phyloP scores from a whole-genome alignment of 2,888 invertebrate genomes.

The Marronus borbonicus region DNA sequence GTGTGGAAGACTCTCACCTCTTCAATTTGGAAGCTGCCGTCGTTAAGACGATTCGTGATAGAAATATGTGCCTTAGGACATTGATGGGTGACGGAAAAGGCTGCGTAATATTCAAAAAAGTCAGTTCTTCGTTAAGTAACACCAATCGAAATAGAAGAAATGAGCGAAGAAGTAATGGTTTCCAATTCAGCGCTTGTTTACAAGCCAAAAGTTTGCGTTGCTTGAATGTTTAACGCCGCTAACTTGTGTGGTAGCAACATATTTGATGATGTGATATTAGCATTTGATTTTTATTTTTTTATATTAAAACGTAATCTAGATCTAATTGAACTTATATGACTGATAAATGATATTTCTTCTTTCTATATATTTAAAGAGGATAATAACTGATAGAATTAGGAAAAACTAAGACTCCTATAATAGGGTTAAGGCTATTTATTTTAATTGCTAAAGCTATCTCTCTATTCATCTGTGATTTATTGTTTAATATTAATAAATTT shows the following conservation, averaged over 20 bases:
- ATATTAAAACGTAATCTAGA: not conserved
- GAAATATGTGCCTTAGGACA: slow-evolving; percentile 74
- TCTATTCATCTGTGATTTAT: not conserved
- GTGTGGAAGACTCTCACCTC: slow-evolving; percentile 83
- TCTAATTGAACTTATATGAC: no score
- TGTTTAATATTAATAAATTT: slow-evolving; percentile 4
- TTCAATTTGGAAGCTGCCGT: slow-evolving; percentile 83
- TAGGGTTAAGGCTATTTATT: not conserved
- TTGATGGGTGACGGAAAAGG: slow-evolving; percentile 71
- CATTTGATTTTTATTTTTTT: not conserved
- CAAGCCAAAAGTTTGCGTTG: slow-evolving; percentile 84
- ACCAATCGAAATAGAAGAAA: slow-evolving; percentile 52
- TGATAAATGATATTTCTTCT: not conserved
- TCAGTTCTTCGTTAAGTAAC: slow-evolving; percentile 52
- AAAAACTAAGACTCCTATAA: no score
- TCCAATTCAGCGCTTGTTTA: slow-evolving; percentile 81
- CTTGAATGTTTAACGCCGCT: slow-evolving; percentile 76
- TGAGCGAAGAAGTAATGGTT: slow-evolving; percentile 70
- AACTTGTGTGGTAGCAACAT: no score
- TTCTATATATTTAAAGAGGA: no score
- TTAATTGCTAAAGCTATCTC: not conserved
- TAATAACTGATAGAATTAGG: no score
- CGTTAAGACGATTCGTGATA: slow-evolving; percentile 66
- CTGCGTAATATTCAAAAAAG: slow-evolving; percentile 63
- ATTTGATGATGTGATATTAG: no score